Evolutionary conservation across 2,888 invertebrate genomes (phyloP).

Genomic region (Barypeithes pellucidus): DNA sequence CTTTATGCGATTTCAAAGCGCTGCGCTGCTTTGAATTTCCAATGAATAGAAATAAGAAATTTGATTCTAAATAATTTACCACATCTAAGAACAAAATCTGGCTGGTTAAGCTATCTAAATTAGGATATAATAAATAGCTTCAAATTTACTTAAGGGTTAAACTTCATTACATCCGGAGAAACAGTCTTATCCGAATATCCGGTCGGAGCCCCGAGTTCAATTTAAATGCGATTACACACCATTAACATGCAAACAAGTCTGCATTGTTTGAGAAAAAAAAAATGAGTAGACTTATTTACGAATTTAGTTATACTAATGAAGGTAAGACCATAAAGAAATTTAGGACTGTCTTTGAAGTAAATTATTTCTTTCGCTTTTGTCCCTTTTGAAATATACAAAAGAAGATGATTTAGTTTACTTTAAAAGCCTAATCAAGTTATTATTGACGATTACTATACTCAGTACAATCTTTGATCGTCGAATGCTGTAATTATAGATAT

Average conservation of each 20-base stretch:
- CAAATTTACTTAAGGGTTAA: constrained; percentile 33
- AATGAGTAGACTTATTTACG: neutral
- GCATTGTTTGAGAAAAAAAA: constrained; percentile 14
- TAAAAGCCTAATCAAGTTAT: too few species aligned
- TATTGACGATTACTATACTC: too few species aligned
- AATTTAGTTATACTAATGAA: too few species aligned
- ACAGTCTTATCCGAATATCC: constrained; percentile 9
- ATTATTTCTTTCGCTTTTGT: too few species aligned
- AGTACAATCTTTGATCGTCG: too few species aligned
- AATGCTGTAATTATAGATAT: too few species aligned
- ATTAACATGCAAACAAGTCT: constrained; percentile 7
- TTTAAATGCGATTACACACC: constrained; percentile 19
- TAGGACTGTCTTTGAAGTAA: too few species aligned
- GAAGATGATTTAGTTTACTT: too few species aligned
- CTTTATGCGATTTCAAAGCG: too few species aligned
- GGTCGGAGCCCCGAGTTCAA: constrained; percentile 6
- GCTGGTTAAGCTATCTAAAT: constrained; percentile 8
- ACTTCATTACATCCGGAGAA: constrained; percentile 25
- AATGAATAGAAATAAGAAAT: neutral
- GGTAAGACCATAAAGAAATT: too few species aligned
- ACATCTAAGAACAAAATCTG: neutral
- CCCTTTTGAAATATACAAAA: too few species aligned
- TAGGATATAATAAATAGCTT: constrained; percentile 24
- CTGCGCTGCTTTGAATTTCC: too few species aligned
- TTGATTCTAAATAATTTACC: neutral